Base-by-base conservation (phyloP, 2,888 invertebrate genomes). In the Agrilus cyanescens region DNA sequence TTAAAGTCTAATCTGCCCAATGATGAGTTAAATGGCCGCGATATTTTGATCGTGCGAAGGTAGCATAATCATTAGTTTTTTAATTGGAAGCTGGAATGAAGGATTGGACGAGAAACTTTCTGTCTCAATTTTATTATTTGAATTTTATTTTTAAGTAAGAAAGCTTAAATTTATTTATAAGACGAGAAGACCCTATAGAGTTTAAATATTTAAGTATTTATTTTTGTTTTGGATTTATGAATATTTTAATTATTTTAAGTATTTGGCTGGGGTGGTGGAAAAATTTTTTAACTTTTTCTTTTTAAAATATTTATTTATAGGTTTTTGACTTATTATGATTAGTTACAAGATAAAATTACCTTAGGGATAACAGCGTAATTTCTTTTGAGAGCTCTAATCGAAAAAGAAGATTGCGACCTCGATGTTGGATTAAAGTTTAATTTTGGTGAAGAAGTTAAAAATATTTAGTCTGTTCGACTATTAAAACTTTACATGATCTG, bases 401-500 rank as follows among this genome's bases (percentile, higher is more conserved):
- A 72, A 75, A 78, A 73, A 71, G 74, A 66, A 75, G 80, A 71
- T 84, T 83, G 79, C 78, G 80, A 84, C 83, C 83, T 85, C 85
- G 83, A 85, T 85, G 84, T 85, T 85, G 84, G 80, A 84, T 83
- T 83, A 83, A 79, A 73, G 62, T 73, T 70, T 71, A 74, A 68
- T 70, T 72, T 73, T 70, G 72, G 74, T 73, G 80, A 60, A 82
- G 76, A 66, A 69, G 72, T 73, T 78, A 70, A 72, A 71, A 68
- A 67, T 69, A n/a, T 78, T 80, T 74, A 73, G 78, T 79, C 80
- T 83, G 82, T 83, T 83, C 82, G 80, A 82, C 80, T 74, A 75
- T 82, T 81, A 75, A 80, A 78, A 74, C 75, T 75, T 81, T 82
- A 83, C 82, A 82, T 83, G 82, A 85, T 83, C 80, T 84, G 83